Conservation (phyloP, 2,113 vertebrate species). For the Xerus inauris region DNA sequence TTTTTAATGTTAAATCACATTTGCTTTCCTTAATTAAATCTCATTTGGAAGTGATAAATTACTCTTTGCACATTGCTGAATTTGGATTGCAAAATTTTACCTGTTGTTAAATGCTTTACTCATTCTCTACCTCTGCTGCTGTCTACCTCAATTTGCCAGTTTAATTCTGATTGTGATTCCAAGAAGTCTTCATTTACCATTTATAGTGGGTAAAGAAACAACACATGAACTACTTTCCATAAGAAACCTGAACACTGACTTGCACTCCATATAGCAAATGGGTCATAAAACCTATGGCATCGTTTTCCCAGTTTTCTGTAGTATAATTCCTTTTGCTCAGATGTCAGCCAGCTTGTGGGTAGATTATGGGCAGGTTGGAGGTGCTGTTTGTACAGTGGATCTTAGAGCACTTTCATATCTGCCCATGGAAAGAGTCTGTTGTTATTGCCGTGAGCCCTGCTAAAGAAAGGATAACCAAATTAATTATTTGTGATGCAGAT, state of each 20-base stretch:
- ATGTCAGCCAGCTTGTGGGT: neutral
- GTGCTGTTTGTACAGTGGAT: neutral
- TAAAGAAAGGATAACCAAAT: constrained; percentile 41
- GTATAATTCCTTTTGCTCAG: neutral
- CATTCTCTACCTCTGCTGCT: neutral
- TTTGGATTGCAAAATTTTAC: neutral
- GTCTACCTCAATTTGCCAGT: neutral
- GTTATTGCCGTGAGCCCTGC: neutral
- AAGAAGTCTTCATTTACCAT: constrained; percentile 40
- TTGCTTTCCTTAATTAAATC: constrained; percentile 15
- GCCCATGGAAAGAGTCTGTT: neutral
- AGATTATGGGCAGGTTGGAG: neutral
- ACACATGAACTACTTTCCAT: neutral
- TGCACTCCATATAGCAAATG: neutral
- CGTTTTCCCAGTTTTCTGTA: neutral
- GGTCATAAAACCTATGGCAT: neutral
- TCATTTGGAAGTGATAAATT: neutral
- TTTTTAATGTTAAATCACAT: neutral
- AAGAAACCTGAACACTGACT: neutral
- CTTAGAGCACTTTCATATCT: neutral
- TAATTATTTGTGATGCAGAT: constrained; percentile 87
- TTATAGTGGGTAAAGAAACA: constrained; percentile 8
- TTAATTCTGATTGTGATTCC: constrained; percentile 30
- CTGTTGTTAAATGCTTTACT: neutral
- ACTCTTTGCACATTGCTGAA: too few species aligned